These are phyloP conservation scores for Loxodonta africana DNA, from an alignment of 2,113 vertebrate genomes.

Conservation along the genomic window DNA sequence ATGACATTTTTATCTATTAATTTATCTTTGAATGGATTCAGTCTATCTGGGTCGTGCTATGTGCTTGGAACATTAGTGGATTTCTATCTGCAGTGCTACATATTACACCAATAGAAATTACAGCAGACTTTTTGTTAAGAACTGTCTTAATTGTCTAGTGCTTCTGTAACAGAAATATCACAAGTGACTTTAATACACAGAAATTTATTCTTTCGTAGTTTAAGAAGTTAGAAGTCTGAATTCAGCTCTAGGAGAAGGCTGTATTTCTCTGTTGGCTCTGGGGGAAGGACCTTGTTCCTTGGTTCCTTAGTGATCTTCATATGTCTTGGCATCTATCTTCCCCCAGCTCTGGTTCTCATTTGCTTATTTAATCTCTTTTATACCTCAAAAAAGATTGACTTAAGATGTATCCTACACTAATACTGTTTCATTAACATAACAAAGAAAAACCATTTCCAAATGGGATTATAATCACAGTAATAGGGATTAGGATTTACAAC, in stretches of 20 bases:
- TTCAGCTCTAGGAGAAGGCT: not conserved
- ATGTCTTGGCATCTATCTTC: not conserved
- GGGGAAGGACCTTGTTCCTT: not conserved
- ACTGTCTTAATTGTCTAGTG: no score
- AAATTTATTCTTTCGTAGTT: no score
- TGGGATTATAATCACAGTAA: no score
- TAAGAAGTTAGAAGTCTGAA: not conserved
- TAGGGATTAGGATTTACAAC: no score
- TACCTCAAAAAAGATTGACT: not conserved
- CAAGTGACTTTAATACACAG: no score
- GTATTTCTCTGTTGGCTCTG: not conserved
- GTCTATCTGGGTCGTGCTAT: not conserved
- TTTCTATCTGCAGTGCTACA: not conserved
- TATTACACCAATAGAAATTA: not conserved
- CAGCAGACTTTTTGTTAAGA: not conserved
- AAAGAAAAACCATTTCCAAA: no score
- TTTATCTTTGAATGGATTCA: not conserved
- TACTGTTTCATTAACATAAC: no score
- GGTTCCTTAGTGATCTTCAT: not conserved
- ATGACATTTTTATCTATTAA: not conserved
- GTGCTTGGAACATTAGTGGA: not conserved
- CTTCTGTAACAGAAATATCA: no score
- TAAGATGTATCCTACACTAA: not conserved
- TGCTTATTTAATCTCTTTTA: not conserved
- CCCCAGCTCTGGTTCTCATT: not conserved